Conservation (phyloP, 1,140 invertebrate species). For the Lepidurus couesii region DNA sequence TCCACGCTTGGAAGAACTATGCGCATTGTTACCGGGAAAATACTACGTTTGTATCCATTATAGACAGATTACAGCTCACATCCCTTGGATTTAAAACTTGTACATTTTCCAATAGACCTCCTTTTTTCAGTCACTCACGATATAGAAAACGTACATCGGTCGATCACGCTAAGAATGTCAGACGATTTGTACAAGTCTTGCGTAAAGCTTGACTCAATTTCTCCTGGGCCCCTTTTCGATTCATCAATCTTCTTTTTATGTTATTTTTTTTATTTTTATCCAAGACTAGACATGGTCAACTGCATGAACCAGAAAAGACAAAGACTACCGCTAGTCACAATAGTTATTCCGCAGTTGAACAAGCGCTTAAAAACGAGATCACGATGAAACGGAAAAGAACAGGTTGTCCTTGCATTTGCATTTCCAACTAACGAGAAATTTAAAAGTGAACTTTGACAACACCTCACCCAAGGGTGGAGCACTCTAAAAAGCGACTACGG, state of each 20-base stretch:
- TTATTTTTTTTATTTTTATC: not conserved
- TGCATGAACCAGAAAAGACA: not conserved
- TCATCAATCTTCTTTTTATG: not conserved
- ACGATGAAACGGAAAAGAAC: not conserved
- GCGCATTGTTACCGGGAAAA: too few species aligned
- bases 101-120: not conserved
- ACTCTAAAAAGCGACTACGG: not conserved
- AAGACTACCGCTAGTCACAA: conserved; percentile 13
- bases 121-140: not conserved
- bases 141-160: not conserved
- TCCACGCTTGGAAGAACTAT: too few species aligned
- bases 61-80: not conserved
- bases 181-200: not conserved
- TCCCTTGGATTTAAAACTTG: not conserved
- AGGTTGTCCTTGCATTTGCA: not conserved
- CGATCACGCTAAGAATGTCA: not conserved
- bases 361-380: not conserved
- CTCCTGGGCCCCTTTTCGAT: not conserved
- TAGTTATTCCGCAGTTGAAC: not conserved
- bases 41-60: not conserved
- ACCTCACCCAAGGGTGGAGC: not conserved
- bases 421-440: not conserved
- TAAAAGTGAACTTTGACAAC: not conserved
- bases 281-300: not conserved
- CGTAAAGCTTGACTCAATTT: not conserved